A percentile compares a stretch with the other conserved stretches of the same genome.
Conservation (phyloP, 92 coral and sea anemone genomes). For the Porites rus region DNA sequence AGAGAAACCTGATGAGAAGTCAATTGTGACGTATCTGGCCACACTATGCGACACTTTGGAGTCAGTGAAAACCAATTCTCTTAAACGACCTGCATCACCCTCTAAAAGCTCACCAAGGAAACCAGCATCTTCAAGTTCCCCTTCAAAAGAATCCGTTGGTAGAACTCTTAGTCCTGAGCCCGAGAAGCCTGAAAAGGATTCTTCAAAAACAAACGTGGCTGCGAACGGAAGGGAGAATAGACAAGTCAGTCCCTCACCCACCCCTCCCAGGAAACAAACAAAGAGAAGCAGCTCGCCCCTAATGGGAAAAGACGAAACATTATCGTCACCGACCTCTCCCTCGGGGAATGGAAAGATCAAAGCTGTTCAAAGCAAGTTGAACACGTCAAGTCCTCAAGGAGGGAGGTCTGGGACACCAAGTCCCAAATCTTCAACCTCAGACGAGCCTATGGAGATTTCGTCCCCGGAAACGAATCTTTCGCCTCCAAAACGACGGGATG, state of each 20-base stretch:
- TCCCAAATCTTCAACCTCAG: conserved; percentile 12
- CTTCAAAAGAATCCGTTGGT: conserved; percentile 15
- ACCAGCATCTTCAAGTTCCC: conserved; percentile 24
- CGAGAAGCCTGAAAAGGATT: not conserved
- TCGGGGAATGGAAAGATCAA: conserved; percentile 24
- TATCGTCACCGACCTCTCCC: conserved; percentile 40
- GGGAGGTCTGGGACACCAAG: conserved; percentile 13
- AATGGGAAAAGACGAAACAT: conserved; percentile 11
- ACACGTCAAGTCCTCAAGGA: not conserved
- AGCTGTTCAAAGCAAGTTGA: conserved; percentile 5
- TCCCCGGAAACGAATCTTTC: conserved; percentile 31
- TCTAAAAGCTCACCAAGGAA: conserved; percentile 28
- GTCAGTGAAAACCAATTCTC: conserved; percentile 62
- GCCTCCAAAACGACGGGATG: conserved; percentile 23
- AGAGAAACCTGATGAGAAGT: conserved; percentile 87
- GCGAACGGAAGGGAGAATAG: conserved; percentile 19
- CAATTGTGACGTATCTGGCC: conserved; percentile 82
- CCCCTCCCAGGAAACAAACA: conserved; percentile 28
- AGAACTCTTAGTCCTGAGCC: conserved; percentile 45
- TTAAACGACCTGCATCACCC: conserved; percentile 42
- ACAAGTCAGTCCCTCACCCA: conserved; percentile 9
- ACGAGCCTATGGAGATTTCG: conserved; percentile 42
- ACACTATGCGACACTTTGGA: conserved; percentile 79
- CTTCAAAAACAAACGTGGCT: conserved; percentile 21
- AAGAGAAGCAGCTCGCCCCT: conserved; percentile 23